phyloP scores from a whole-genome alignment of 53 echinoderm and acorn worm species.

The Luidia sarsii region DNA sequence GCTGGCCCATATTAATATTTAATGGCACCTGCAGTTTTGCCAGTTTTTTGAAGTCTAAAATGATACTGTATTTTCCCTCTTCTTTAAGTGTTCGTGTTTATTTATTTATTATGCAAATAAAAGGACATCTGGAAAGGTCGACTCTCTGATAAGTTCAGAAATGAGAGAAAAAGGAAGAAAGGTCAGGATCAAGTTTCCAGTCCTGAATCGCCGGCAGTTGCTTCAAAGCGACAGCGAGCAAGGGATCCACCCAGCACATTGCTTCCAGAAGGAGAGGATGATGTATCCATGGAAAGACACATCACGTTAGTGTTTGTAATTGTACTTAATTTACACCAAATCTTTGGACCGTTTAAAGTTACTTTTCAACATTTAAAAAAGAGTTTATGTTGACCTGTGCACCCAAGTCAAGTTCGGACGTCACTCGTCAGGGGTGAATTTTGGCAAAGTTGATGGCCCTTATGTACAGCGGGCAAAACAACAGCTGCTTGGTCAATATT shows the following conservation, averaged over 20 bases:
- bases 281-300: conserved; percentile 7
- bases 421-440: neutral
- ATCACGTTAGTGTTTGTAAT: neutral
- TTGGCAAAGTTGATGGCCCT: too few species aligned
- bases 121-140: conserved; percentile 22
- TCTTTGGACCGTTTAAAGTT: neutral
- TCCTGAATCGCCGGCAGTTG: conserved; percentile 10
- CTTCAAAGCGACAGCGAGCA: conserved; percentile 11
- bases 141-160: conserved; percentile 19
- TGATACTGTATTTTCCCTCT: too few species aligned
- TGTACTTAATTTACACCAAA: neutral
- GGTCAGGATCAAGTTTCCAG: neutral
- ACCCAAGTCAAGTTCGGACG: neutral
- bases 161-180: conserved; percentile 6
- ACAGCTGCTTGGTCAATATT: too few species aligned
- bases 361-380: too few species aligned
- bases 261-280: conserved; percentile 17
- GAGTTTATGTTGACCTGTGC: too few species aligned
- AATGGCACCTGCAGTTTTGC: too few species aligned
- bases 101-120: neutral
- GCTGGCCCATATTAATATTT: too few species aligned
- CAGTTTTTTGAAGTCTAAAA: too few species aligned
- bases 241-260: neutral
- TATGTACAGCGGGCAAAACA: too few species aligned
- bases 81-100: too few species aligned